A percentile compares a stretch with the other conserved stretches of the same genome.
Evolutionary conservation across 2,888 invertebrate genomes (phyloP).

Genomic region (Cephus sareptanus): DNA sequence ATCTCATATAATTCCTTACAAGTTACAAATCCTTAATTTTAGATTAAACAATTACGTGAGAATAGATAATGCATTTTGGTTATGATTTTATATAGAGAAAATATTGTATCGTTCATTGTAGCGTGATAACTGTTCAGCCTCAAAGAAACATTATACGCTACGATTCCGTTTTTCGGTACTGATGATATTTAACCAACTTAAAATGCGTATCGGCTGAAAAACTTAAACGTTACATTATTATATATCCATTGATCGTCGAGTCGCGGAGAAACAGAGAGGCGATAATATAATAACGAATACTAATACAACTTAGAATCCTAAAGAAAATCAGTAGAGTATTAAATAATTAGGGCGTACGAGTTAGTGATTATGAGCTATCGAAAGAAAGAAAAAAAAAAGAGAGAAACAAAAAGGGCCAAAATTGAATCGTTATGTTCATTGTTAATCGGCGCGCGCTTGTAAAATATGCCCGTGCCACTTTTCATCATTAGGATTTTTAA

Average conservation of each 20-base stretch:
- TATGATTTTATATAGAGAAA: conserved; percentile 40
- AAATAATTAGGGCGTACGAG: conserved; percentile 45
- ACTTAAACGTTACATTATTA: not conserved
- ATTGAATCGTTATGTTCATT: conserved; percentile 2
- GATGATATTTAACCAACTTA: not conserved
- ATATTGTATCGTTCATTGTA: conserved; percentile 16
- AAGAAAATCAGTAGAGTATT: conserved; percentile 49
- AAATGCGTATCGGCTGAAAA: not conserved
- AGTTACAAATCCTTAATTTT: conserved; percentile 42
- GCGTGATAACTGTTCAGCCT: not conserved
- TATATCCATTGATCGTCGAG: conserved; percentile 3
- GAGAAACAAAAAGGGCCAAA: conserved; percentile 25
- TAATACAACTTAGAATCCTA: conserved; percentile 47
- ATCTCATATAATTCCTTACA: conserved; percentile 31
- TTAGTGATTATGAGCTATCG: not conserved
- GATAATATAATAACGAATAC: conserved; percentile 3
- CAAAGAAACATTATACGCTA: not conserved
- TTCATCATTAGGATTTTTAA: not conserved
- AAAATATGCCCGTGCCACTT: not conserved
- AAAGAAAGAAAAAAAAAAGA: conserved; percentile 12
- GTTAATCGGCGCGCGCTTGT: not conserved
- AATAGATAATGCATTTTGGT: conserved; percentile 40
- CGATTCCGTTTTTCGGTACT: not conserved
- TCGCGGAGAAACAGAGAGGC: not conserved
- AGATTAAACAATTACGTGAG: conserved; percentile 41